Conservation (phyloP, 2,888 invertebrate species). For the Eremobia ochroleuca region DNA sequence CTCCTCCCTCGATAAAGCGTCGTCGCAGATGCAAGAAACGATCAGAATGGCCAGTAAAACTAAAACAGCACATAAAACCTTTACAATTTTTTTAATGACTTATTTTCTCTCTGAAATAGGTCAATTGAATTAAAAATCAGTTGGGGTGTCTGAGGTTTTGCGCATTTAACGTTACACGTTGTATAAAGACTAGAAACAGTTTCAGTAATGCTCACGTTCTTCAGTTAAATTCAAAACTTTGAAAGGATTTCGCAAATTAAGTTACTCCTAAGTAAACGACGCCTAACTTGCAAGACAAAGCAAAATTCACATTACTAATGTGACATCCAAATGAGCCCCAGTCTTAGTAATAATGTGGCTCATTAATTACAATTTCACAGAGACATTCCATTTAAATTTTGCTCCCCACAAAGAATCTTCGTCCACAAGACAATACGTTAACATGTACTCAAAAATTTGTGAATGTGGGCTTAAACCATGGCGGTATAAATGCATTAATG, state of each 20-base stretch:
- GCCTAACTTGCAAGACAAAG: slow-evolving; percentile 27
- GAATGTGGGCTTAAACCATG: slow-evolving; percentile 60
- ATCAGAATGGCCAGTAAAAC: too few species aligned
- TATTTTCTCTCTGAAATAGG: too few species aligned
- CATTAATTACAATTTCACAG: slow-evolving; percentile 25
- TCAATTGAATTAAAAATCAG: too few species aligned
- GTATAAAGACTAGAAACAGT: neutral
- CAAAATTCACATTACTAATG: slow-evolving; percentile 31
- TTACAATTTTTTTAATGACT: too few species aligned
- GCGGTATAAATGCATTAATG: slow-evolving; percentile 74
- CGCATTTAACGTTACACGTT: too few species aligned
- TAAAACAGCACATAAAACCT: too few species aligned
- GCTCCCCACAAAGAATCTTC: slow-evolving; percentile 23
- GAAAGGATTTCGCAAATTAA: neutral
- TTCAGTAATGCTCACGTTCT: slow-evolving; percentile 11
- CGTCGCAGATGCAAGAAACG: too few species aligned
- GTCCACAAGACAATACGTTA: slow-evolving; percentile 39
- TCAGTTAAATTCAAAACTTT: slow-evolving; percentile 9
- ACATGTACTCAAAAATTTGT: slow-evolving; percentile 48
- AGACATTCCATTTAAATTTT: slow-evolving; percentile 26
- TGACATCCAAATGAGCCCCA: slow-evolving; percentile 39
- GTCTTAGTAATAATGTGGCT: slow-evolving; percentile 40
- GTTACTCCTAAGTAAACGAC: slow-evolving; percentile 22
- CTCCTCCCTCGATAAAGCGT: too few species aligned
- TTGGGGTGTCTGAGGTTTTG: too few species aligned